Evolutionary conservation across 2,113 vertebrate species (phyloP).

Genomic region (Podarcis muralis): DNA sequence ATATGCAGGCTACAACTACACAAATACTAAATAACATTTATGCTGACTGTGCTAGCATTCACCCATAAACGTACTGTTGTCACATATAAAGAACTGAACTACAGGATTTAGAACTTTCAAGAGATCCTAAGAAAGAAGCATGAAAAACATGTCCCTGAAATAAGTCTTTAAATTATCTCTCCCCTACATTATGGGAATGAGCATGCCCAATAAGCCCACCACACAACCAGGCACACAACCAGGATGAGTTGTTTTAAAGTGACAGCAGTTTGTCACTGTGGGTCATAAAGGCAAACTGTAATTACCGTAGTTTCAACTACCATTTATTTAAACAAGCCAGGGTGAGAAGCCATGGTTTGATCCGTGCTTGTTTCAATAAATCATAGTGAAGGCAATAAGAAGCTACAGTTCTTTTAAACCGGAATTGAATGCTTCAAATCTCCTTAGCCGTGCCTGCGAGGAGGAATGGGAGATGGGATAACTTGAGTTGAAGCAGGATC

Average conservation of each 20-base stretch:
- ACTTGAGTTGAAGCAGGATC: neutral
- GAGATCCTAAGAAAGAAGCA: neutral
- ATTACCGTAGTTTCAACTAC: neutral
- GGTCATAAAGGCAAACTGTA: too few relatives aligned
- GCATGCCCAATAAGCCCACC: too few relatives aligned
- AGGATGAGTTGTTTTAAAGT: too few relatives aligned
- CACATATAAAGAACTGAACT: constrained; percentile 5
- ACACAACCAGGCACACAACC: too few relatives aligned
- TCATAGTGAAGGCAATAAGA: neutral
- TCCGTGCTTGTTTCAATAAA: neutral
- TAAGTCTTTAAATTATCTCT: constrained; percentile 18
- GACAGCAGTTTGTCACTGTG: too few relatives aligned
- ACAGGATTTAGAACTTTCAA: neutral
- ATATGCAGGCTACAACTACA: neutral
- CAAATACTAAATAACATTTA: constrained; percentile 6
- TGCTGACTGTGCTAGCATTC: fast-evolving
- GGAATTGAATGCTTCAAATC: neutral
- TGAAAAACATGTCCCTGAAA: constrained; percentile 8
- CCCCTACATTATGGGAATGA: too few relatives aligned
- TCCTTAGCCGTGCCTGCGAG: too few relatives aligned
- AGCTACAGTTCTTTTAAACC: neutral
- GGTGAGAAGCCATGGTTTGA: neutral
- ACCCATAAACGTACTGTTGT: neutral
- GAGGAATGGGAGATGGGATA: neutral
- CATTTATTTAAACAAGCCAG: neutral